A percentile compares a stretch with the other conserved stretches of the same genome.
phyloP scores from a whole-genome alignment of 64 coral and sea anemone species.

The Dendronephthya gigantea region DNA sequence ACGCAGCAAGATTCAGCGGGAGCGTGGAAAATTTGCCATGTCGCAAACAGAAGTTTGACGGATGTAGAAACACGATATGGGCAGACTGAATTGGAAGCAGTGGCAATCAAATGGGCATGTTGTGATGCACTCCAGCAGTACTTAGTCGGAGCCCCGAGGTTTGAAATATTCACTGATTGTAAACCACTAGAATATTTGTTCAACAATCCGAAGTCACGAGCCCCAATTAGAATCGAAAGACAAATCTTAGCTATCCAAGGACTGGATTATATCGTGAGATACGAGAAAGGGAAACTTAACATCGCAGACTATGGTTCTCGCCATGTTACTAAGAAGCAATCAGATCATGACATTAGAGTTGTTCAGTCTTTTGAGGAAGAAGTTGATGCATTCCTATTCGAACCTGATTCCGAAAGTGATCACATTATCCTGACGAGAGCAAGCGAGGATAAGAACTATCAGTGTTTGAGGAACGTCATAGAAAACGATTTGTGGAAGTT shows the following conservation, averaged over 20 bases:
- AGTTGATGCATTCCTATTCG: too few species aligned
- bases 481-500: conserved; percentile 3
- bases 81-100: not conserved
- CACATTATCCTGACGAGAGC: not conserved
- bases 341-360: too few species aligned
- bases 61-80: conserved; percentile 6
- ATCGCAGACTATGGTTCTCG: too few species aligned
- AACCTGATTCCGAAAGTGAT: not conserved
- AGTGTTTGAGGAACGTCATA: not conserved
- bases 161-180: not conserved
- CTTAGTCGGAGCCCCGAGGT: not conserved
- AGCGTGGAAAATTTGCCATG: not conserved
- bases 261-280: not conserved
- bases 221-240: not conserved
- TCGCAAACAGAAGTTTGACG: not conserved
- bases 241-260: not conserved
- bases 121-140: too few species aligned
- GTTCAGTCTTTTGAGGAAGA: too few species aligned
- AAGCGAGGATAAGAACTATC: not conserved
- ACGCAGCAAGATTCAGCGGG: not conserved
- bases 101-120: conserved; percentile 11
- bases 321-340: too few species aligned
- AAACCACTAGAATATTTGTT: too few species aligned
- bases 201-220: not conserved
- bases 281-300: too few species aligned